phyloP scores from a whole-genome alignment of 2,888 invertebrate species.

The Monochamus alternatus region DNA sequence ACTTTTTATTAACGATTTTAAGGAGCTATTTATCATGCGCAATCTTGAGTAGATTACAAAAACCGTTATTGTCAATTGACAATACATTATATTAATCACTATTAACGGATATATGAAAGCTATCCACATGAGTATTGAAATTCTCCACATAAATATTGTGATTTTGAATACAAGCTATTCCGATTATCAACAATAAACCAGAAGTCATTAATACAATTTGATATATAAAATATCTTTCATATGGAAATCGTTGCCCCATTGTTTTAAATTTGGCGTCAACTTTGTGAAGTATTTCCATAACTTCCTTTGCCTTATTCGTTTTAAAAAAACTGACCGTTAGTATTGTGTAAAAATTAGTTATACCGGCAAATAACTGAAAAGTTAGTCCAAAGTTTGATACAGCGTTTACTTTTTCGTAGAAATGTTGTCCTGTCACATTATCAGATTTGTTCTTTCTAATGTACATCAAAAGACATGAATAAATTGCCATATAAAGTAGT shows the following conservation, averaged over 20 bases:
- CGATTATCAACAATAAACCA: background rate
- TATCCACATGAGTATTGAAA: background rate
- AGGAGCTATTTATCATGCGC: background rate
- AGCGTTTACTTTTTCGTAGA: slow-evolving; percentile 5
- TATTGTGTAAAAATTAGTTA: background rate
- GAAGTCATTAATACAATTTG: slow-evolving; percentile 22
- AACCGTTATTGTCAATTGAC: background rate
- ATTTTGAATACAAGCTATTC: slow-evolving; percentile 1
- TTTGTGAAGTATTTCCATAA: slow-evolving; percentile 8
- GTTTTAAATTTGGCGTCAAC: slow-evolving; percentile 22
- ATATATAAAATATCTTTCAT: slow-evolving; percentile 27
- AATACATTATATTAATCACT: background rate
- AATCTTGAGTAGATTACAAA: background rate
- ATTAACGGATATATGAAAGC: slow-evolving; percentile 4
- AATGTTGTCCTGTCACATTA: background rate
- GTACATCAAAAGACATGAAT: background rate
- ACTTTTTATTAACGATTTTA: background rate
- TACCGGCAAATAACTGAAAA: slow-evolving; percentile 19
- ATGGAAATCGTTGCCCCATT: slow-evolving; percentile 14
- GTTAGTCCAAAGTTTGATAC: slow-evolving; percentile 20
- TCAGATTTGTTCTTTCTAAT: background rate
- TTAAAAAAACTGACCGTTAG: slow-evolving; percentile 20
- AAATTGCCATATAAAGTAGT: slow-evolving; percentile 1
- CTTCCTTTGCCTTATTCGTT: slow-evolving; percentile 9
- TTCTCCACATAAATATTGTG: slow-evolving; percentile 4